Percentiles rank a stretch among this genome's conserved stretches.
Evolutionary conservation across 2,113 vertebrate genomes (phyloP).

Genomic region (Coreoperca whiteheadi): DNA sequence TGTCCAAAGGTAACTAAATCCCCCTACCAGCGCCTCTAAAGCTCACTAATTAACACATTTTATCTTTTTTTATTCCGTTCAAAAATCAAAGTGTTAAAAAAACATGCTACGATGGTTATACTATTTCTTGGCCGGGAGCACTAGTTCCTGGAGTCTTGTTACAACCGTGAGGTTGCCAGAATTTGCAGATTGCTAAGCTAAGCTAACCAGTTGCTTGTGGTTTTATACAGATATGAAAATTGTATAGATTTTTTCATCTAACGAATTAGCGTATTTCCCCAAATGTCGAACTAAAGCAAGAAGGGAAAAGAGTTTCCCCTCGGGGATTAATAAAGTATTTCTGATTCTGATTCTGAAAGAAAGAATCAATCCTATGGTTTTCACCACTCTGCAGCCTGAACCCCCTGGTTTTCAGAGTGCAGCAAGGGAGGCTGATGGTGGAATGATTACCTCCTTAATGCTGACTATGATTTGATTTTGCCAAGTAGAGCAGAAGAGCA

Average conservation of each 20-base stretch:
- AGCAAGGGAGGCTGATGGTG: slow-evolving; percentile 33
- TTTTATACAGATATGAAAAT: not conserved
- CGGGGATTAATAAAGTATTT: too few relatives aligned
- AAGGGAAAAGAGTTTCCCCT: too few relatives aligned
- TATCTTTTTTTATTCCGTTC: not conserved
- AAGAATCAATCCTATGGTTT: not conserved
- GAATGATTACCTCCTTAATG: slow-evolving; percentile 52
- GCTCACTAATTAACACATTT: not conserved
- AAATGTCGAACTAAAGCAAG: not conserved
- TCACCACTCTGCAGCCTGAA: slow-evolving; percentile 3
- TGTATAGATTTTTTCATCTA: not conserved
- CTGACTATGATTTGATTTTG: slow-evolving; percentile 59
- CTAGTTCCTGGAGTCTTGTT: not conserved
- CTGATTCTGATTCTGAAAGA: too few relatives aligned
- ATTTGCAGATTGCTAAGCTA: not conserved
- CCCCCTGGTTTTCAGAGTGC: slow-evolving; percentile 8
- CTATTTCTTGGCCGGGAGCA: not conserved
- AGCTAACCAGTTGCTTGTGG: not conserved
- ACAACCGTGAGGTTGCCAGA: not conserved
- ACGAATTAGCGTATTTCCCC: not conserved
- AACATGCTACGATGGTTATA: not conserved
- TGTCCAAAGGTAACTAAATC: not conserved
- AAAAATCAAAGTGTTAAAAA: not conserved
- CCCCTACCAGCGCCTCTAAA: not conserved
- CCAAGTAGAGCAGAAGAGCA: slow-evolving; percentile 49